Percentiles rank a stretch among this genome's conserved stretches.
Conservation (phyloP, 53 echinoderm and acorn worm species). For the Luidia sarsii region DNA sequence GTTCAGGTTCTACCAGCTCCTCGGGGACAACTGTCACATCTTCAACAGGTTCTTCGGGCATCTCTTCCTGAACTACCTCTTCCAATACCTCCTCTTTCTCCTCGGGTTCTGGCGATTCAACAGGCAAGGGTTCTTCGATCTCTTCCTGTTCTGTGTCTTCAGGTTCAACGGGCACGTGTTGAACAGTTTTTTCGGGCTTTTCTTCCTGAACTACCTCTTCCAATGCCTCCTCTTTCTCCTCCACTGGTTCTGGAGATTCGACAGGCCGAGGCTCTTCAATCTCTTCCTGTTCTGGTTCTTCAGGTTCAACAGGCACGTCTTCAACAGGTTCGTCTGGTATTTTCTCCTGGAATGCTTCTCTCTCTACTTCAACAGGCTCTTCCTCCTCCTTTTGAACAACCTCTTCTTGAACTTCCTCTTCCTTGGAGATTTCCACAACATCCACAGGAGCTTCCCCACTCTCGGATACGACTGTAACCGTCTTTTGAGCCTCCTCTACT, state of each 20-base stretch:
- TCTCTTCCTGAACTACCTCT: background rate
- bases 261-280: no score
- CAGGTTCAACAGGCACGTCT: background rate
- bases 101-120: no score
- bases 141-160: slow-evolving; percentile 19
- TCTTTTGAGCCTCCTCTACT: slow-evolving; percentile 5
- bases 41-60: no score
- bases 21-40: no score
- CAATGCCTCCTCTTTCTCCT: no score
- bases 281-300: background rate
- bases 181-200: no score
- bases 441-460: slow-evolving; percentile 15
- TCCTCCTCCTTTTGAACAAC: no score
- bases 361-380: background rate
- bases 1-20: no score
- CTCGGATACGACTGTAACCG: slow-evolving; percentile 42
- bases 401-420: slow-evolving; percentile 1
- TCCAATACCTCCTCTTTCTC: background rate
- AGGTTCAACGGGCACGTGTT: no score
- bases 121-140: background rate
- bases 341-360: background rate
- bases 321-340: no score
- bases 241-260: no score
- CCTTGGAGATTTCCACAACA: background rate
- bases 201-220: no score